A percentile compares a stretch with the other conserved stretches of the same genome.
Evolutionary conservation across 2,888 invertebrate species (phyloP).

Genomic region (Crepidodera aurea): DNA sequence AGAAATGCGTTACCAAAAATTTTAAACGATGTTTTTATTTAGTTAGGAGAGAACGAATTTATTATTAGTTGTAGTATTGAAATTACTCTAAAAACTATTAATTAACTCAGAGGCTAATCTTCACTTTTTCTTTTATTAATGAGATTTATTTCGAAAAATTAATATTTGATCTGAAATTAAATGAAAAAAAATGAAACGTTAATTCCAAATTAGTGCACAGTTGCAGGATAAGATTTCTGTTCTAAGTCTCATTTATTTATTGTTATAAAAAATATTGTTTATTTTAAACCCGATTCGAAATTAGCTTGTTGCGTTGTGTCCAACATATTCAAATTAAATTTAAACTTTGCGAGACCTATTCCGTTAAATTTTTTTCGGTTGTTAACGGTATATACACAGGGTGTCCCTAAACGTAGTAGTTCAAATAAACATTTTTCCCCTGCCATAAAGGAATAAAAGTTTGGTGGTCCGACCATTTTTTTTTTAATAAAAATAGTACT

Average conservation of each 20-base stretch:
- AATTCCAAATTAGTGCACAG: constrained; percentile 11
- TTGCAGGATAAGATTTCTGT: constrained; percentile 12
- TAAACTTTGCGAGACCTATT: too few relatives aligned
- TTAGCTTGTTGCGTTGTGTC: too few relatives aligned
- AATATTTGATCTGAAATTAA: constrained; percentile 36
- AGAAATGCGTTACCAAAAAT: constrained; percentile 19
- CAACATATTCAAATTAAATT: too few relatives aligned
- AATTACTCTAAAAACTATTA: neutral
- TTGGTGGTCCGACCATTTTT: too few relatives aligned
- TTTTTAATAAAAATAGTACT: too few relatives aligned
- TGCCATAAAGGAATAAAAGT: too few relatives aligned
- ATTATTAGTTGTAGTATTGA: constrained; percentile 3
- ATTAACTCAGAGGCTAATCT: constrained; percentile 16
- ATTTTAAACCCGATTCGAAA: too few relatives aligned
- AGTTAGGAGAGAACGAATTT: constrained; percentile 16
- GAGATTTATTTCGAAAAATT: constrained; percentile 36
- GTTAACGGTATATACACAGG: too few relatives aligned
- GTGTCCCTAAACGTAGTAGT: too few relatives aligned
- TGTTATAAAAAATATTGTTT: neutral
- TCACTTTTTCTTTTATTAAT: constrained; percentile 17
- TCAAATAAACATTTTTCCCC: too few relatives aligned
- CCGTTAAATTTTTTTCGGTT: too few relatives aligned
- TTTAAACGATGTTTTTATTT: constrained; percentile 15
- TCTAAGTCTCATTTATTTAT: constrained; percentile 15
- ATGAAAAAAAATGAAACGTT: constrained; percentile 12